These are phyloP conservation scores for Origma solitaria DNA, from an alignment of 2,113 vertebrate genomes.

Conservation along the genomic window DNA sequence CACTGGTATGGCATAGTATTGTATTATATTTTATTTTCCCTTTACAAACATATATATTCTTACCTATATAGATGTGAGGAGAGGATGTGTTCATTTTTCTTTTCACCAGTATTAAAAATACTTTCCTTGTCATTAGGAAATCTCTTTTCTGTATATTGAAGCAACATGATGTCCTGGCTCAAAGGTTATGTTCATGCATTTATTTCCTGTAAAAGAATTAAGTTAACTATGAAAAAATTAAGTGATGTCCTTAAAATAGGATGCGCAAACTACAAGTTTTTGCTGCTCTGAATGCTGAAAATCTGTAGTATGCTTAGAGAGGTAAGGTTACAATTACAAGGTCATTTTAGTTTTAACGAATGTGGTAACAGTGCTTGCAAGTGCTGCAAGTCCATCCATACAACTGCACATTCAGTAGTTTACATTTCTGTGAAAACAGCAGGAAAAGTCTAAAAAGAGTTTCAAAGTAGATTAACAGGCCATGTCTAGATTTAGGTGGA, in stretches of 20 bases:
- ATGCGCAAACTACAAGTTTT: background rate
- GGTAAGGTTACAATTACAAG: background rate
- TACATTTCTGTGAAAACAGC: background rate
- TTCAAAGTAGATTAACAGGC: background rate
- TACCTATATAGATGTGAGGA: background rate
- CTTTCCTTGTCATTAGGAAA: background rate
- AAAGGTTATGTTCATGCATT: background rate
- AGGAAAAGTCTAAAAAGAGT: background rate
- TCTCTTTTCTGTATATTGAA: background rate
- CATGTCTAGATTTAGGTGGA: too few species aligned
- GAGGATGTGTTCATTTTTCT: background rate
- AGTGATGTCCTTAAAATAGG: background rate
- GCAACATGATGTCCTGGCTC: background rate
- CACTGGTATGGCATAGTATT: background rate
- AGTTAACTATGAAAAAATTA: background rate
- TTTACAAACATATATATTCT: background rate
- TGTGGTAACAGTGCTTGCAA: background rate
- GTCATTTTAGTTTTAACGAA: background rate
- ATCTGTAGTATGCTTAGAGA: background rate
- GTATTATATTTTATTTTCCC: background rate
- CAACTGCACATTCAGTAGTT: background rate
- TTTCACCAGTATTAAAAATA: background rate
- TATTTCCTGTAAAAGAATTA: background rate
- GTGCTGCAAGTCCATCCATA: background rate
- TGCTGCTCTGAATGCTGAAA: background rate